Percentiles rank a stretch among this genome's conserved stretches.
Evolutionary conservation across 1,140 invertebrate genomes (phyloP).

Genomic region (Arion vulgaris): DNA sequence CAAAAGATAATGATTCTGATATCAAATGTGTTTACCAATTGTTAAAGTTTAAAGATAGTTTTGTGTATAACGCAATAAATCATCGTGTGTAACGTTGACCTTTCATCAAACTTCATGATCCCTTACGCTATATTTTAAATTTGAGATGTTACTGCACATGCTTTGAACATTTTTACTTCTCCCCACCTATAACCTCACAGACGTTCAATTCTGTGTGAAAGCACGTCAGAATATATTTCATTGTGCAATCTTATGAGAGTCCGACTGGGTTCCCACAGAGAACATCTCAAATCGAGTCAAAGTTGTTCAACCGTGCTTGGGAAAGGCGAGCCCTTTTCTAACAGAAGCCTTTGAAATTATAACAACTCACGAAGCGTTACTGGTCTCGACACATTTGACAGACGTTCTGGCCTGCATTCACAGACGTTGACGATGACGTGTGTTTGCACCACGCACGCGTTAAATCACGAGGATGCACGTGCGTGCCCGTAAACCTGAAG

Average conservation of each 20-base stretch:
- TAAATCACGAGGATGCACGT: background rate
- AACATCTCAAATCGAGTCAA: background rate
- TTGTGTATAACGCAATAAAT: too few relatives aligned
- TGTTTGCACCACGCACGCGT: background rate
- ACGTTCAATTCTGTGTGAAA: background rate
- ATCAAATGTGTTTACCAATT: too few relatives aligned
- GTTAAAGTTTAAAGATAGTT: too few relatives aligned
- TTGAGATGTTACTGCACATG: too few relatives aligned
- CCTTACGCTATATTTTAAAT: too few relatives aligned
- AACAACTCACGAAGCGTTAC: background rate
- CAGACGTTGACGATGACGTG: background rate
- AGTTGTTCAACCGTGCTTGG: background rate
- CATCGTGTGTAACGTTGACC: too few relatives aligned
- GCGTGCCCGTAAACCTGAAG: background rate
- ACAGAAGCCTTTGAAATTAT: background rate
- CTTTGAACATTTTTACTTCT: too few relatives aligned
- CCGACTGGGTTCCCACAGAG: background rate
- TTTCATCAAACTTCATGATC: too few relatives aligned
- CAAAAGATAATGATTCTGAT: too few relatives aligned
- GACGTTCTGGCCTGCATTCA: background rate
- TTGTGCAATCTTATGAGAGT: background rate
- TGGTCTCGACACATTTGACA: background rate
- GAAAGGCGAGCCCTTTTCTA: background rate
- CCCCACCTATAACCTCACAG: too few relatives aligned
- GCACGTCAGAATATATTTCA: background rate